Conservation (phyloP, 2,888 invertebrate species). For the Metalampra italica region DNA sequence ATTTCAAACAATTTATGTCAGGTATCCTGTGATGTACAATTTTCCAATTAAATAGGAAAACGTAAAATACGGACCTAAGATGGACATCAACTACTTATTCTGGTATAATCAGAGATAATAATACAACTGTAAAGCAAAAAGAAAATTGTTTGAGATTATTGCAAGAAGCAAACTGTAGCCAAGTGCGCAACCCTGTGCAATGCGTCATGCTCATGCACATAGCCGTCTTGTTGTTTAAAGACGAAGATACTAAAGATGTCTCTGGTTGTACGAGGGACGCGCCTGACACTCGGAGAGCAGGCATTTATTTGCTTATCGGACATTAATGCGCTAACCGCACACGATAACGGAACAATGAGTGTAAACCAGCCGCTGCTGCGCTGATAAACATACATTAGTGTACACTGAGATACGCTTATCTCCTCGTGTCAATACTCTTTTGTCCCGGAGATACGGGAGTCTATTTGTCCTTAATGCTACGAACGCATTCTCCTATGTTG, state of each 20-base stretch:
- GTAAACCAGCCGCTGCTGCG: conserved; percentile 52
- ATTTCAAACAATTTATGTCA: no score
- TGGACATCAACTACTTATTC: no score
- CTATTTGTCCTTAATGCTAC: conserved; percentile 71
- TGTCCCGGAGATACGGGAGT: conserved; percentile 71
- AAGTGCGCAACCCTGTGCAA: conserved; percentile 15
- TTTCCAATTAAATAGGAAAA: no score
- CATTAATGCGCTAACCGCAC: conserved; percentile 67
- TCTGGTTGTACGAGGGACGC: conserved; percentile 26
- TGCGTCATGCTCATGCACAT: conserved; percentile 18
- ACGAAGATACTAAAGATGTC: conserved; percentile 16
- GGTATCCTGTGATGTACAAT: no score
- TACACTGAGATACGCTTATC: conserved; percentile 70
- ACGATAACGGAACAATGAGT: conserved; percentile 73
- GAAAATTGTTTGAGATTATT: not conserved
- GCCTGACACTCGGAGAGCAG: conserved; percentile 35
- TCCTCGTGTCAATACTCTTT: conserved; percentile 73
- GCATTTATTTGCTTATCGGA: conserved; percentile 71
- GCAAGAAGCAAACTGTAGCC: not conserved
- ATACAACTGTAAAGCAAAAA: not conserved
- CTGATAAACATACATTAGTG: conserved; percentile 64
- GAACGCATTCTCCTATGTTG: conserved; percentile 63
- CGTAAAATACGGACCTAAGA: no score
- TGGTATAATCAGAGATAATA: no score
- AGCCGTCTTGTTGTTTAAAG: conserved; percentile 16